Conservation (phyloP, 1,140 invertebrate genomes). For the silkworm (Bombyx mori) region DNA sequence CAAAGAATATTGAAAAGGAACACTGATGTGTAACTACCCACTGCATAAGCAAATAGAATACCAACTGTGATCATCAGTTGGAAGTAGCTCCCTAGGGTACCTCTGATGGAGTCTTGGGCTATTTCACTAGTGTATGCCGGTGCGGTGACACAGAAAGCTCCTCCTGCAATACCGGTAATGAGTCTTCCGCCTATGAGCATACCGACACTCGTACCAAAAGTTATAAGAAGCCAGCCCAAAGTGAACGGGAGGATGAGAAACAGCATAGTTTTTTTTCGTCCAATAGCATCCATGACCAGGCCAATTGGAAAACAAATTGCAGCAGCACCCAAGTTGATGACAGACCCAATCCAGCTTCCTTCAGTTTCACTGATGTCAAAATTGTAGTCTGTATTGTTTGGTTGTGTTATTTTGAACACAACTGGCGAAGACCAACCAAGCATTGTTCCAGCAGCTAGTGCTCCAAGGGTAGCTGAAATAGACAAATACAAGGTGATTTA, state of each 20-base stretch:
- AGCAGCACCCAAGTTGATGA: slow-evolving; percentile 81
- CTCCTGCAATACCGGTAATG: slow-evolving; percentile 80
- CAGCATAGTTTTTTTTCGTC: slow-evolving; percentile 82
- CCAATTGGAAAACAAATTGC: slow-evolving; percentile 81
- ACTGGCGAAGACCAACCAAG: slow-evolving; percentile 86
- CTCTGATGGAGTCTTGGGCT: slow-evolving; percentile 82
- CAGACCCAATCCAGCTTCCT: slow-evolving; percentile 81
- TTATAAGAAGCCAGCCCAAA: slow-evolving; percentile 83
- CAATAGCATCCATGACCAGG: slow-evolving; percentile 80
- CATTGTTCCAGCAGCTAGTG: slow-evolving; percentile 73
- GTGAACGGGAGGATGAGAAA: slow-evolving; percentile 79
- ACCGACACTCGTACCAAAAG: slow-evolving; percentile 75
- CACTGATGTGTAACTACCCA: slow-evolving; percentile 75
- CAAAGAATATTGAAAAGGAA: slow-evolving; percentile 78
- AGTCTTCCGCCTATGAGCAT: slow-evolving; percentile 83
- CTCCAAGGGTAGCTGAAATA: slow-evolving; percentile 71
- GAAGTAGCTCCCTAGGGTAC: slow-evolving; percentile 83
- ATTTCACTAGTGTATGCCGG: slow-evolving; percentile 89
- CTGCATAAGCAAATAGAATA: slow-evolving; percentile 78
- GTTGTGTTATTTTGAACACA: slow-evolving; percentile 65
- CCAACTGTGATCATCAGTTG: slow-evolving; percentile 84
- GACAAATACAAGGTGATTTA: slow-evolving; percentile 6
- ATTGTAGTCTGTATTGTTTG: slow-evolving; percentile 64
- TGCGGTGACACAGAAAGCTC: slow-evolving; percentile 82
- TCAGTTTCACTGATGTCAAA: slow-evolving; percentile 68